Conservation (phyloP, 2,888 invertebrate species). For the Chydorus sphaericus region DNA sequence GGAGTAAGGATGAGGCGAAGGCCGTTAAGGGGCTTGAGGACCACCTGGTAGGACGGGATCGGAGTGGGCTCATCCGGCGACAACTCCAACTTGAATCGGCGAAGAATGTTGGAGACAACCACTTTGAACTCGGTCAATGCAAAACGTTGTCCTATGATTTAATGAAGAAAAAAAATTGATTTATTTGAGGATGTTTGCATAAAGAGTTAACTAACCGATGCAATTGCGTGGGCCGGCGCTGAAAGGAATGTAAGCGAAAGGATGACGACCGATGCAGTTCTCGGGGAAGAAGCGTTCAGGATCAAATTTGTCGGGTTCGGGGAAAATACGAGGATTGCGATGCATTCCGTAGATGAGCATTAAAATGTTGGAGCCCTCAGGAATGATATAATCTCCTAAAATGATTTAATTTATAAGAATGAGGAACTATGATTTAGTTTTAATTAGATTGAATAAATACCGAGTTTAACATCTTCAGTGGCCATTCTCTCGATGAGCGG, state of each 20-base stretch:
- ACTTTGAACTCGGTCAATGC: neutral
- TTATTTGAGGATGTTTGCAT: neutral
- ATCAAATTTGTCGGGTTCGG: slow-evolving; percentile 6
- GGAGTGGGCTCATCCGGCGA: neutral
- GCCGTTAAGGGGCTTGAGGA: neutral
- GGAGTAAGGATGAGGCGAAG: neutral
- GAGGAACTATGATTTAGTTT: too few species aligned
- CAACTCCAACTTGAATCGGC: neutral
- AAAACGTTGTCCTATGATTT: slow-evolving; percentile 2
- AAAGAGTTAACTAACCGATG: slow-evolving; percentile 5
- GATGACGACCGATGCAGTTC: slow-evolving; percentile 2
- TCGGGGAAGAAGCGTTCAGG: slow-evolving; percentile 11
- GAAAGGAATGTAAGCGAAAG: slow-evolving; percentile 11
- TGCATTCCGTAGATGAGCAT: slow-evolving; percentile 10
- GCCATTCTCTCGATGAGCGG: neutral
- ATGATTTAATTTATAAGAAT: too few species aligned
- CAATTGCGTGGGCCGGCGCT: slow-evolving; percentile 14
- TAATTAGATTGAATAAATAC: neutral
- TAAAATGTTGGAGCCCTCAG: slow-evolving; percentile 1
- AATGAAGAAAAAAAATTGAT: neutral
- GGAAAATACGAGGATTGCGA: neutral
- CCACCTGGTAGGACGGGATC: neutral
- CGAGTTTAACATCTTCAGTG: neutral
- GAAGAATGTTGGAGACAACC: neutral
- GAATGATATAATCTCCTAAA: slow-evolving; percentile 8